Base-by-base conservation (phyloP, 2,888 invertebrate genomes). In the Megamerina dolium region DNA sequence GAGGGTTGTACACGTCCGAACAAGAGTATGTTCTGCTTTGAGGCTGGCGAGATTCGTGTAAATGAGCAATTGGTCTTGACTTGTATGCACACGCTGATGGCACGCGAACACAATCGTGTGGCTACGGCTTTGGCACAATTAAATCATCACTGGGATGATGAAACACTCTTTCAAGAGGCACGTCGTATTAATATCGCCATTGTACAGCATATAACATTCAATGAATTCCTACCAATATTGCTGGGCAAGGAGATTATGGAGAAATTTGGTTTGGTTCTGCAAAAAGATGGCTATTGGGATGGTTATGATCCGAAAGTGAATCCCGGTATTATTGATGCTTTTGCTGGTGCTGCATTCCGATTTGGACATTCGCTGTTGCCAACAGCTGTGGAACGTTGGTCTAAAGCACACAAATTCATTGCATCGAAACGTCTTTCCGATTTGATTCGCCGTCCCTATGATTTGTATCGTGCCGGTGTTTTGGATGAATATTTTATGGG, bases 141-240 rank as follows among this genome's bases (percentile, higher is more conserved):
- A 5, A 93, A 94, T 73, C 89, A 89, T 1, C 90, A 89, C 66
- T 93, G 92, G 93, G 88, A 91, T 60, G 93, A 93, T 60, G 93
- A 93, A 72, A 91, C 85, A 0, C 70, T 92, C 1, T 93, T 84
- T 76, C 92, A 92, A 74, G 91, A 91, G 73, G 74, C 89, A 0
- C 77, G 91, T 51, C 78, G 90, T 40, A 87, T 92, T 58, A 84
- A 83, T 55, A 85, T 91, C 42, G 91, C 88, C 4, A 82, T 85
- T 66, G 85, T 92, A 45, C 91, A 92, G 64, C 91, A 92, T 62
- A 83, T 92, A 45, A 91, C 90, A 0, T 92, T 81, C 72, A 91
- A 91, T 62, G 92, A 92, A 70, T 92, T 91, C 70, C 70, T 92
- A 55, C 91, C 92, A 10, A 87, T 92, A 57, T 71, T 92, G 9